Conservation (phyloP, 2,888 invertebrate species). For the Pinctada fucata region DNA sequence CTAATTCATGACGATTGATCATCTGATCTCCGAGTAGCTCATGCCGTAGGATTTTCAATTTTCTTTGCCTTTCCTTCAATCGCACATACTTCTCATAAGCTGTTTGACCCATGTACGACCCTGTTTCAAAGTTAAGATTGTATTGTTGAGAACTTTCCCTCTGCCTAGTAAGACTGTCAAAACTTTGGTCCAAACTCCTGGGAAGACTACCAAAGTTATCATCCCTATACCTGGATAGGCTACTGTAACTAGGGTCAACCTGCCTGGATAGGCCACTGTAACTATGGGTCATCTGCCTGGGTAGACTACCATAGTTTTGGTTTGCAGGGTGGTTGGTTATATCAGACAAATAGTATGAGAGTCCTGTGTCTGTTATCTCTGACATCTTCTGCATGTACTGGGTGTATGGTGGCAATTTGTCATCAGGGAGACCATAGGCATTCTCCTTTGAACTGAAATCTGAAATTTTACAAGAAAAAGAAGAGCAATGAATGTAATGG, state of each 20-base stretch:
- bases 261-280: neutral
- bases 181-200: neutral
- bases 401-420: constrained; percentile 16
- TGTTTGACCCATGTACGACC: constrained; percentile 48
- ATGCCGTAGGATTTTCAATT: constrained; percentile 62
- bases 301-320: neutral
- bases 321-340: constrained; percentile 33
- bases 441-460: too few relatives aligned
- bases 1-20: too few relatives aligned
- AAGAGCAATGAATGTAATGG: too few relatives aligned
- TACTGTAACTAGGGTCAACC: too few relatives aligned
- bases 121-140: constrained; percentile 15
- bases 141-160: neutral
- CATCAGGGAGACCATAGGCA: neutral
- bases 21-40: constrained; percentile 53
- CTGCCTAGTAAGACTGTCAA: neutral
- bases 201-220: too few relatives aligned
- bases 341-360: constrained; percentile 53
- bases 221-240: too few relatives aligned
- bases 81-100: constrained; percentile 70
- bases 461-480: too few relatives aligned
- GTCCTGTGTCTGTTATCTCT: constrained; percentile 29
- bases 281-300: neutral
- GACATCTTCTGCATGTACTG: neutral
- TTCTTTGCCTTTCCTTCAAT: constrained; percentile 69